These are phyloP conservation scores for Drosophila mauritiana DNA, from an alignment of 1,140 invertebrate genomes.

Conservation along the genomic window DNA sequence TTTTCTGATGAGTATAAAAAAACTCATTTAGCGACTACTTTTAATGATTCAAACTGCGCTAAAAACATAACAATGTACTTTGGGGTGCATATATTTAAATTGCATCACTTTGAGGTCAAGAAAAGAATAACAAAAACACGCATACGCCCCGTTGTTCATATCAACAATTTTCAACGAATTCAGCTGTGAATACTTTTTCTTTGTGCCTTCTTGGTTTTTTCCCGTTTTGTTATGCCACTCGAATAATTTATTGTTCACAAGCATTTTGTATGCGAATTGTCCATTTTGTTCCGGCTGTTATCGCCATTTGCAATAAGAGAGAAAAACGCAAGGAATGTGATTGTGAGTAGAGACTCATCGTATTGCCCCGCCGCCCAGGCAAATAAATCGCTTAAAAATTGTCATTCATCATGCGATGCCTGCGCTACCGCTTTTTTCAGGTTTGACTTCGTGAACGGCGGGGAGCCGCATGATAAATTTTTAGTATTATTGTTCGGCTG, in stretches of 20 bases:
- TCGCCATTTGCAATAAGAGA: slow-evolving; percentile 47
- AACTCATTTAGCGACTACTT: too few species aligned
- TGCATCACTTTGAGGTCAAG: not conserved
- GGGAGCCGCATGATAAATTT: slow-evolving; percentile 44
- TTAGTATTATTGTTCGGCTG: slow-evolving; percentile 49
- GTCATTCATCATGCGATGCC: slow-evolving; percentile 68
- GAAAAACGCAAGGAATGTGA: slow-evolving; percentile 33
- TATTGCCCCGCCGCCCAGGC: slow-evolving; percentile 12
- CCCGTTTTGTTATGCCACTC: slow-evolving; percentile 20
- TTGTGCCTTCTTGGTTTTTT: slow-evolving; percentile 1
- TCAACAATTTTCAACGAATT: slow-evolving; percentile 4
- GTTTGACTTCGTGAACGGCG: slow-evolving; percentile 9
- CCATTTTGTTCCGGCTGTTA: slow-evolving; percentile 36
- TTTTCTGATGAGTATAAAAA: not conserved
- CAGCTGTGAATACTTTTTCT: not conserved
- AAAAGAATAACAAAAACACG: not conserved
- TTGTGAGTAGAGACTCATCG: slow-evolving; percentile 29
- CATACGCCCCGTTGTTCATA: not conserved
- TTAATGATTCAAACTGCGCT: not conserved
- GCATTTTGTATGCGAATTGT: slow-evolving; percentile 33
- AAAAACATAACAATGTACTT: too few species aligned
- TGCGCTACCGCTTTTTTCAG: slow-evolving; percentile 10
- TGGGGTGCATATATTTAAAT: not conserved
- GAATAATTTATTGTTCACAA: slow-evolving; percentile 39
- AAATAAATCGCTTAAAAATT: slow-evolving; percentile 71